phyloP scores from a whole-genome alignment of 2,113 vertebrate species.

The Scopus umbretta region DNA sequence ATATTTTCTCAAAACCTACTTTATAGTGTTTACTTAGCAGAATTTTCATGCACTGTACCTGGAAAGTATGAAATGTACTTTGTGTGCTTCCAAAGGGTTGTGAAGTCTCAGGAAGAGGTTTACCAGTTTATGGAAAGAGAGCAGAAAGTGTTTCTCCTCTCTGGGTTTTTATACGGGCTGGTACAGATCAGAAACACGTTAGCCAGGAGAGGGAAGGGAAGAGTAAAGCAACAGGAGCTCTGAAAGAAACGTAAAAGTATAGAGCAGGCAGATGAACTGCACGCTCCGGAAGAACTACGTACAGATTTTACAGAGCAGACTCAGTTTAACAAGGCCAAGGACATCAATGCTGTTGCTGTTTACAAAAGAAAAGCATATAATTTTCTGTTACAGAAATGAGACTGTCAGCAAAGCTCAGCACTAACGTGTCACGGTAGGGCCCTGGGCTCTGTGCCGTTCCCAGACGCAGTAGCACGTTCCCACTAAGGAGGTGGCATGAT shows the following conservation, averaged over 20 bases:
- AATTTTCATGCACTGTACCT: constrained; percentile 51
- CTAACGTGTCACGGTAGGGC: too few species aligned
- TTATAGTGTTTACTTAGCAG: constrained; percentile 55
- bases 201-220: neutral
- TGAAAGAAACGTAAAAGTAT: neutral
- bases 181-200: neutral
- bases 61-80: constrained; percentile 55
- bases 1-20: constrained; percentile 54
- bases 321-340: neutral
- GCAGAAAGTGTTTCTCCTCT: neutral
- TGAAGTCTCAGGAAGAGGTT: constrained; percentile 24
- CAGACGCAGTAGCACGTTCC: neutral
- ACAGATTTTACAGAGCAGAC: neutral
- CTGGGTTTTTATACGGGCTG: neutral
- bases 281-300: neutral
- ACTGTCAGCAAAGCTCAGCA: neutral
- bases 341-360: neutral
- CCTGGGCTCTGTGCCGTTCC: neutral
- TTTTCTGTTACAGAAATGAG: neutral
- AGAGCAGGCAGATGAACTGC: neutral
- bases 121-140: constrained; percentile 8
- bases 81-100: constrained; percentile 30
- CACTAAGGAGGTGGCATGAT: neutral
- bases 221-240: neutral
- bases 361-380: neutral